Evolutionary conservation across 1,140 invertebrate species (phyloP), one percentile per base, ranked within the genome.

Genomic region (Neodiprion fabricii): DNA sequence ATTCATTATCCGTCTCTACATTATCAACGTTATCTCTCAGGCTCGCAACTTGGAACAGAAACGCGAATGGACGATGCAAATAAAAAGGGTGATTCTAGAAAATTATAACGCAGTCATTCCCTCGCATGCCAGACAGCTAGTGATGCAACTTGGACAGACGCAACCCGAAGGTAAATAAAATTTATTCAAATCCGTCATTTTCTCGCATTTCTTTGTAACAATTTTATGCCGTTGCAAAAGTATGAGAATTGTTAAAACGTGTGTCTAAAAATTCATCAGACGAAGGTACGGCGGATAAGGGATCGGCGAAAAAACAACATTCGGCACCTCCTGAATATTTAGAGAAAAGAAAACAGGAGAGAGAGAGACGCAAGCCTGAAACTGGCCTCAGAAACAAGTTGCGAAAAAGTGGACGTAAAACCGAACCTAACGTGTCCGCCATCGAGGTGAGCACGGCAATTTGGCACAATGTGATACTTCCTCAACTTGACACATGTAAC

Each of bases 61-160:
- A 89, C 90, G 96, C 75, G 95, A 97, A 84, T 99, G 98, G 97
- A 95, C 95, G 61, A 89, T 95, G 75, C 95, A 96, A 84, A 92
- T 97, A 80, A 97, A 97, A 85, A 88, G 95, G 85, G 95, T 98
- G 17, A 98, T 99, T 83, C 88, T 99, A 78, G 97, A 99, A 85
- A 98, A 98, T 89, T 98, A 97, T 87, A 95, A 95, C 77, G 96
- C 94, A 5, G 95, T 95, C 61, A 99, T 99, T 85, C 97, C 98
- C 40, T 95, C 93, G 68, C 97, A 98, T 84, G 97, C 97, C 7
- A 92, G 96, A 78, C 95, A 97, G 81, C 88, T 98, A 8, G 95
- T 99, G 11, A 96, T 98, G 91, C 93, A 98, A 86, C 91, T 98
- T 50, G 96, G 96, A 70, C 95, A 96, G 84, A 94, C 94, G 81